Base-by-base conservation (phyloP, 1,140 invertebrate genomes). In the Temnothorax nylanderi region DNA sequence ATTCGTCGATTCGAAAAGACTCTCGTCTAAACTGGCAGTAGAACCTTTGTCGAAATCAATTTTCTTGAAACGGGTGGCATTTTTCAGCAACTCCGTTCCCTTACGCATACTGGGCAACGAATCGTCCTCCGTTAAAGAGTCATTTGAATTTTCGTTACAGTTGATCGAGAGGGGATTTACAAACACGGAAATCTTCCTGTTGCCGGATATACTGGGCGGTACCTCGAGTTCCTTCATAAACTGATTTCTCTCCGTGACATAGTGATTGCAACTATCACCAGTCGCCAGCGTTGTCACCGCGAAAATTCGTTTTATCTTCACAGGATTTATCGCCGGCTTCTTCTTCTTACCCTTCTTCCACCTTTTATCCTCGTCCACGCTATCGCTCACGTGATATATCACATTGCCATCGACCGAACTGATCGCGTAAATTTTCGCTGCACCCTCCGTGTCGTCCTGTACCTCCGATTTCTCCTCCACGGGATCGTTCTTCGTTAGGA, bases 341-440 rank as follows among this genome's bases (percentile, higher is more conserved):
- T 93, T 93, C 18, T 93, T 92, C 34, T 89, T 93, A 0, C 91
- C 91, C 1, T 93, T 92, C 11, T 88, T 87, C 56, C 86, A 93
- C 11, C 93, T 93, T 8, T 93, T 92, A 21, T 94, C 91, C 6
- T 95, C 94, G 10, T 89, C 94, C 4, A 95, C 86, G 0, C 93
- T 94, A 13, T 96, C 96, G 18, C 96, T 97, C 34, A 98, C 97
- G 93, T 98, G 98, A 94, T 98, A 98, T 89, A 98, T 98, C 0
- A 98, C 97, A 91, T 98, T 98, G 1, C 98, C 98, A 89, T 98
- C 97, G 34, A 98, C 97, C 64, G 97, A 98, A 91, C 98, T 98
- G 54, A 98, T 98, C 2, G 98, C 98, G 93, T 97, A 98, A 11
- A 98, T 97, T 92, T 98, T 97, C 0, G 97, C 96, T 4, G 95